Base-by-base conservation (phyloP, 2,797 vertebrate genomes). In the Sebastes steindachneri region DNA sequence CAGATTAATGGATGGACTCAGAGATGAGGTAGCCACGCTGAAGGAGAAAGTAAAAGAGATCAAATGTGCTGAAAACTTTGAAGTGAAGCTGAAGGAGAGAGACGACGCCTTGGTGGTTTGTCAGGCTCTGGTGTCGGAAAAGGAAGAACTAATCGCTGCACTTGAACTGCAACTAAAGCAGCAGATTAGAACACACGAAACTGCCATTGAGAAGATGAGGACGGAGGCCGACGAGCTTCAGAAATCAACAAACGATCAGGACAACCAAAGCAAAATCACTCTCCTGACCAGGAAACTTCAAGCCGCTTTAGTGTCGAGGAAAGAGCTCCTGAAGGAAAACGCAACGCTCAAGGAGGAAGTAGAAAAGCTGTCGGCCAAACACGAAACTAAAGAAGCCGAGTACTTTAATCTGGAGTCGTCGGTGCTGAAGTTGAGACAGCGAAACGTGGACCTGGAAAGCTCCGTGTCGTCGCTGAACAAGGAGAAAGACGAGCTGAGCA, bases 251-350 rank as follows among this genome's bases (percentile, higher is more conserved):
- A 94, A 79, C 25, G 92, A 95, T 29, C 93, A 68, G 73, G 79
- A 92, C 25, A 86, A 58, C 58, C 88, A 88, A 59, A 84, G 28
- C 75, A 94, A 93, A 88, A 73, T 81, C 17, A 90, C 94, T 25
- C 95, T 88, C 26, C 86, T 97, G 1, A 96, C 96, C 4, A 96
- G 95, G 86, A 98, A 97, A 62, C 89, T 98, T 15, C 97, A 98
- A 62, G 97, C 97, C 0, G 97, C 97, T 73, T 93, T 98, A 68
- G 92, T 97, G 77, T 97, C 96, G 0, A 96, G 97, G 59, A 98
- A 97, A 88, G 97, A 97, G 48, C 93, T 95, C 4, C 10, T 97
- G 76, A 97, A 95, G 86, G 96, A 97, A 92, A 97, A 96, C 7
- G 85, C 91, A 26, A 62, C 70, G 3, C 89, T 97, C 0, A 97